phyloP scores from a whole-genome alignment of 2,113 vertebrate species.

The Podarcis muralis region DNA sequence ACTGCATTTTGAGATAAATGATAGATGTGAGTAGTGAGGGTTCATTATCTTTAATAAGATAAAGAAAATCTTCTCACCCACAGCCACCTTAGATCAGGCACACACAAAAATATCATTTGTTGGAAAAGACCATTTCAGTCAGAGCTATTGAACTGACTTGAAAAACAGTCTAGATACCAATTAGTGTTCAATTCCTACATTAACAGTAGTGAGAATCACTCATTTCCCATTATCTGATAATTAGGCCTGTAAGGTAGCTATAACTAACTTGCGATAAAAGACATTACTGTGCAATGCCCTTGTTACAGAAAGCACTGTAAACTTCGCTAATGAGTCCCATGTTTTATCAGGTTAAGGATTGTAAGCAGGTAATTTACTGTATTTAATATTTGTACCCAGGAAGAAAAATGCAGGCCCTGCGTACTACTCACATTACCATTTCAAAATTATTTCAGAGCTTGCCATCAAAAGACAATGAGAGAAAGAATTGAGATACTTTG shows the following conservation, averaged over 20 bases:
- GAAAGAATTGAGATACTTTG: background rate
- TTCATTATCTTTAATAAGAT: background rate
- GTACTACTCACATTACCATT: background rate
- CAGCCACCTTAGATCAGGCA: background rate
- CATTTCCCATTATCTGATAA: conserved; percentile 2
- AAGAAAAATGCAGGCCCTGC: background rate
- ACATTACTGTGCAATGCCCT: background rate
- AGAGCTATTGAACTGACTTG: background rate
- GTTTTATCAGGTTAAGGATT: conserved; percentile 2
- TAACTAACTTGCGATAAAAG: background rate
- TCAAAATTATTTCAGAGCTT: background rate
- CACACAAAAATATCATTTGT: background rate
- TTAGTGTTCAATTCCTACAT: conserved; percentile 1
- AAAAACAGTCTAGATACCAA: background rate
- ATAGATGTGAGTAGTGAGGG: background rate
- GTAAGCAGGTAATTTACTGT: background rate
- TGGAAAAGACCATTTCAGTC: background rate
- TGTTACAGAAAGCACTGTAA: background rate
- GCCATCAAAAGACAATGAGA: background rate
- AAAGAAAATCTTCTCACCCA: background rate
- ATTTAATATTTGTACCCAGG: background rate
- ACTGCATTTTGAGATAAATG: background rate
- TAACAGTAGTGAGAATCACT: background rate
- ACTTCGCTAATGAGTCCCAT: background rate
- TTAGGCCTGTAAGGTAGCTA: background rate